Evolutionary conservation across 2,888 invertebrate genomes (phyloP).

Genomic region (Petrophora chlorosata): DNA sequence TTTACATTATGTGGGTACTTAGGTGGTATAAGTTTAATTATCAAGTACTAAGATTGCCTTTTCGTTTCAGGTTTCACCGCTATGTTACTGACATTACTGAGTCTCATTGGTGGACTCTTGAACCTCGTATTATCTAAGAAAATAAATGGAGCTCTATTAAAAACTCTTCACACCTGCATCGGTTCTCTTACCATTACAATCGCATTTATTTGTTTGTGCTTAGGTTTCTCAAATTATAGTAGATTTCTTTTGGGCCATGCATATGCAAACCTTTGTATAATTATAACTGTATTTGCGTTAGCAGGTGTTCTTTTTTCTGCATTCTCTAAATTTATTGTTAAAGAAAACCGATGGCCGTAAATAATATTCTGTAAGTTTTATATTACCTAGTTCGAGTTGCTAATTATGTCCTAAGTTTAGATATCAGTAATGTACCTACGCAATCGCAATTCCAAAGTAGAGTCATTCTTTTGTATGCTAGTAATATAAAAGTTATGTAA

Average conservation of each 20-base stretch:
- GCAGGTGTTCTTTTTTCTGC: background rate
- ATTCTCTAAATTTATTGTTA: no score
- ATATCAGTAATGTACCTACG: no score
- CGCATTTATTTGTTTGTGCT: background rate
- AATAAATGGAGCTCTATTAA: slow-evolving; percentile 20
- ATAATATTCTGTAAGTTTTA: no score
- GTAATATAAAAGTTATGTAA: slow-evolving; percentile 36
- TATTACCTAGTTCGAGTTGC: no score
- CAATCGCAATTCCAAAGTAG: no score
- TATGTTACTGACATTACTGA: slow-evolving; percentile 52
- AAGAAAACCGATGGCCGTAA: no score
- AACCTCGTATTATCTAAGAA: slow-evolving; percentile 41
- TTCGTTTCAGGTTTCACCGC: slow-evolving; percentile 59
- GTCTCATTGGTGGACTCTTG: slow-evolving; percentile 54
- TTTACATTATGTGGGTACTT: no score
- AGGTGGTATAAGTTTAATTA: background rate
- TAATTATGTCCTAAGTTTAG: no score
- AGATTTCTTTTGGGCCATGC: background rate
- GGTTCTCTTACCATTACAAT: background rate
- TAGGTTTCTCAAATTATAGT: background rate
- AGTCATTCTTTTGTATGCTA: slow-evolving; percentile 36
- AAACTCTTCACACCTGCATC: background rate
- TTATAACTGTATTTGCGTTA: background rate
- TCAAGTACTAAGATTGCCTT: background rate
- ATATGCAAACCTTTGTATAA: background rate